Evolutionary conservation across 2,797 vertebrate genomes (phyloP).

Genomic region (Octomys mimax): DNA sequence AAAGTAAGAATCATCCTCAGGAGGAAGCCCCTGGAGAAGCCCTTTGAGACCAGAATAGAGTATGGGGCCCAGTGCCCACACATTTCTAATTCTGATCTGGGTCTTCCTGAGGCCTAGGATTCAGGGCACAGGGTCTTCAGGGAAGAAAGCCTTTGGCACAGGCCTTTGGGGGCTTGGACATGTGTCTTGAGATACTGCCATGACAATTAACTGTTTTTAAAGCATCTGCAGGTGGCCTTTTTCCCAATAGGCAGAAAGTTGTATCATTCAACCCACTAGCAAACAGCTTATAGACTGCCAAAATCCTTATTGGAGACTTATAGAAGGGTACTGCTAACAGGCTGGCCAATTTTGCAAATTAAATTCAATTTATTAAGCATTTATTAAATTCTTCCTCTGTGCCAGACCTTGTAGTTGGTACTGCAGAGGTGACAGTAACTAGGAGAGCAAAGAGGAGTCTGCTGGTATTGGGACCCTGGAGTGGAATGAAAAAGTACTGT

Average conservation of each 20-base stretch:
- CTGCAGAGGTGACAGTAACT: neutral
- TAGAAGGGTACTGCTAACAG: neutral
- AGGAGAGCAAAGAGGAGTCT: neutral
- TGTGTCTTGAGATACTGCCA: neutral
- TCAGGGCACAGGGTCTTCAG: neutral
- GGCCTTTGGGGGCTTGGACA: neutral
- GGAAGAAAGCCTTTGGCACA: neutral
- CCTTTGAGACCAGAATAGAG: neutral
- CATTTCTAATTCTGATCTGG: neutral
- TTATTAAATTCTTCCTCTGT: slow-evolving; percentile 46
- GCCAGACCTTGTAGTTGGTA: neutral
- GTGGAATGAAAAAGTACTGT: too few relatives aligned
- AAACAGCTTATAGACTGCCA: neutral
- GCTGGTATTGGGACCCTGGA: neutral
- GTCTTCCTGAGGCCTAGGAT: neutral
- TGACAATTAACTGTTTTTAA: neutral
- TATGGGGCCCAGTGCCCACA: neutral
- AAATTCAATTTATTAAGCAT: slow-evolving; percentile 44
- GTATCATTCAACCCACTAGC: neutral
- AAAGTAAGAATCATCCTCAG: neutral
- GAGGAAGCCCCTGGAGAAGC: neutral
- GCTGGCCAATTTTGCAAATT: slow-evolving; percentile 42
- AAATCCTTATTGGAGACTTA: slow-evolving; percentile 12
- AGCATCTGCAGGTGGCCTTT: neutral
- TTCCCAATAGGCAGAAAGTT: neutral